phyloP scores from a whole-genome alignment of 1,140 invertebrate species.

The Drosophila santomea region DNA sequence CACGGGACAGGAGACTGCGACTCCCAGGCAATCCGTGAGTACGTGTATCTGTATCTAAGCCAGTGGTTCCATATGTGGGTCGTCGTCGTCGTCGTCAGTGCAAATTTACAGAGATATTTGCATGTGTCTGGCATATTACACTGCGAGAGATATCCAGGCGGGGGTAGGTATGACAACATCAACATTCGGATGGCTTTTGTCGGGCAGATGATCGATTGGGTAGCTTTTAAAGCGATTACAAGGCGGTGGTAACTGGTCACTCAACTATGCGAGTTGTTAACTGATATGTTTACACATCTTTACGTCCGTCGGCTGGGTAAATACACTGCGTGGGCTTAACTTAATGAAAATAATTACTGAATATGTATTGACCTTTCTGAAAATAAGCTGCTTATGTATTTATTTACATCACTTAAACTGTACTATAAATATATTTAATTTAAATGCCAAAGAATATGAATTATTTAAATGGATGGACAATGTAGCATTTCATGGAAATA shows the following conservation, averaged over 20 bases:
- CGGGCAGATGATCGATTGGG: conserved; percentile 43
- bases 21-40: conserved; percentile 39
- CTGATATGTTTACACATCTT: conserved; percentile 18
- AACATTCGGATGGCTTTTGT: conserved; percentile 27
- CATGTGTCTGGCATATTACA: conserved; percentile 39
- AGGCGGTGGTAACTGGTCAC: conserved; percentile 19
- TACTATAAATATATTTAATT: too few species aligned
- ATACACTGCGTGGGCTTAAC: not conserved
- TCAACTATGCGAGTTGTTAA: conserved; percentile 15
- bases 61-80: conserved; percentile 48
- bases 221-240: conserved; percentile 25
- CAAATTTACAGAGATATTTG: conserved; percentile 42
- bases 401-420: too few species aligned
- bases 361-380: not conserved
- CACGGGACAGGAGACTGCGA: conserved; percentile 16
- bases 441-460: too few species aligned
- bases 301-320: not conserved
- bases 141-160: conserved; percentile 3
- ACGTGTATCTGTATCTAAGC: conserved; percentile 42
- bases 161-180: conserved; percentile 23
- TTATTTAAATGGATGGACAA: too few species aligned
- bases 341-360: not conserved
- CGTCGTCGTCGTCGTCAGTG: conserved; percentile 30
- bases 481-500: too few species aligned
- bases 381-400: not conserved